A percentile compares a stretch with the other conserved stretches of the same genome.
Evolutionary conservation across 2,113 vertebrate species (phyloP).

Genomic region (Neopipo cinnamomea): DNA sequence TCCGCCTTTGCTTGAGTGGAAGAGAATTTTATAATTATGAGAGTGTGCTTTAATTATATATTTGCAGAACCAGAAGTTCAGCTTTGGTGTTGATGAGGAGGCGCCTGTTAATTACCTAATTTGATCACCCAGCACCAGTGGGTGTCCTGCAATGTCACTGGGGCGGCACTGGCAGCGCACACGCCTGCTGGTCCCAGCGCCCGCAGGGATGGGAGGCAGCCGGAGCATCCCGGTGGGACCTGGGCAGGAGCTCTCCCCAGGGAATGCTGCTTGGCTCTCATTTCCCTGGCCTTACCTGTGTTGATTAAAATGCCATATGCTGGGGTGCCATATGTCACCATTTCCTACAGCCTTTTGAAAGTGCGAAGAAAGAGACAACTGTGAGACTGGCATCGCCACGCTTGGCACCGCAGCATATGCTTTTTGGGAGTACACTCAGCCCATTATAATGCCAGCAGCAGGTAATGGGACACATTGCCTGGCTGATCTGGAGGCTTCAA

Average conservation of each 20-base stretch:
- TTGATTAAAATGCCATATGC: neutral
- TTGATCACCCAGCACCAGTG: rapidly evolving
- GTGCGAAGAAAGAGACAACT: neutral
- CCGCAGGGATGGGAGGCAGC: neutral
- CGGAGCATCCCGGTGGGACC: rapidly evolving
- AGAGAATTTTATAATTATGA: neutral
- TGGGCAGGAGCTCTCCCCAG: rapidly evolving
- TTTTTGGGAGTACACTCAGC: neutral
- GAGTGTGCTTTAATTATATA: neutral
- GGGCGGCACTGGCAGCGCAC: rapidly evolving
- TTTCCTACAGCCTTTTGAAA: slow-evolving; percentile 8
- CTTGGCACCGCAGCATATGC: neutral
- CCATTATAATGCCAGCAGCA: neutral
- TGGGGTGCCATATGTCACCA: neutral
- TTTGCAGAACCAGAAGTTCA: neutral
- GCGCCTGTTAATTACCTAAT: neutral
- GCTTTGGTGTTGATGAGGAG: neutral
- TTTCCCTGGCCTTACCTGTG: neutral
- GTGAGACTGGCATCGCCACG: neutral
- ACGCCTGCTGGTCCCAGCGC: rapidly evolving
- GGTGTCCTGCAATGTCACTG: rapidly evolving
- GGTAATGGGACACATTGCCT: neutral
- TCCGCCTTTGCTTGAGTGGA: neutral
- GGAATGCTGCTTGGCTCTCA: neutral
- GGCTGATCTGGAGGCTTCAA: neutral